phyloP scores from a whole-genome alignment of 2,888 invertebrate species.

The Agrotis clavis region DNA sequence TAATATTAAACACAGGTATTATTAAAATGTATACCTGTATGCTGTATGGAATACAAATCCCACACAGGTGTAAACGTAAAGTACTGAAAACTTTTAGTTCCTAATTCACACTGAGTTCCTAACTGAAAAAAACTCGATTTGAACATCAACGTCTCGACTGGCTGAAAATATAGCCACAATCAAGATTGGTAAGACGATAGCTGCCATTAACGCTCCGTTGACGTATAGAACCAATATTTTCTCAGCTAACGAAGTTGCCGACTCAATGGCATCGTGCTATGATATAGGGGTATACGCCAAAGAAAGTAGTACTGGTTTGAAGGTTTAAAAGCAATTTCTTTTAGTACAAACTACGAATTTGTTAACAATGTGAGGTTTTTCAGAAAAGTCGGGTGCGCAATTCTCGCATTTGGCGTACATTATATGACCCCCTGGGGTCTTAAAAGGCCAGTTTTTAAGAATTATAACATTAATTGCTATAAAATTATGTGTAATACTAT shows the following conservation, averaged over 20 bases:
- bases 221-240: constrained; percentile 76
- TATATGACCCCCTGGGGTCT: no score
- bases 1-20: no score
- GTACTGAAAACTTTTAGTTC: neutral
- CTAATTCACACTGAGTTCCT: neutral
- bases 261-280: constrained; percentile 38
- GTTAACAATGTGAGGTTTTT: no score
- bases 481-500: no score
- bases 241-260: constrained; percentile 71
- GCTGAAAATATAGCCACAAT: constrained; percentile 48
- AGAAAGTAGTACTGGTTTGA: neutral
- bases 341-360: neutral
- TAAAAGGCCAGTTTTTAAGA: no score
- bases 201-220: constrained; percentile 73
- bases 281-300: neutral
- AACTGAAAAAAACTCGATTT: constrained; percentile 48
- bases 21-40: no score
- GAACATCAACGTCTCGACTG: constrained; percentile 36
- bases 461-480: no score
- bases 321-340: neutral
- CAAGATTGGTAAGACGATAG: constrained; percentile 73
- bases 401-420: no score
- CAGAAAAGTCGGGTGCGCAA: no score
- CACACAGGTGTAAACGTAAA: no score
- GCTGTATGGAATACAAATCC: no score